phyloP scores from a whole-genome alignment of 2,797 vertebrate genomes.

The Sebastes iracundus region DNA sequence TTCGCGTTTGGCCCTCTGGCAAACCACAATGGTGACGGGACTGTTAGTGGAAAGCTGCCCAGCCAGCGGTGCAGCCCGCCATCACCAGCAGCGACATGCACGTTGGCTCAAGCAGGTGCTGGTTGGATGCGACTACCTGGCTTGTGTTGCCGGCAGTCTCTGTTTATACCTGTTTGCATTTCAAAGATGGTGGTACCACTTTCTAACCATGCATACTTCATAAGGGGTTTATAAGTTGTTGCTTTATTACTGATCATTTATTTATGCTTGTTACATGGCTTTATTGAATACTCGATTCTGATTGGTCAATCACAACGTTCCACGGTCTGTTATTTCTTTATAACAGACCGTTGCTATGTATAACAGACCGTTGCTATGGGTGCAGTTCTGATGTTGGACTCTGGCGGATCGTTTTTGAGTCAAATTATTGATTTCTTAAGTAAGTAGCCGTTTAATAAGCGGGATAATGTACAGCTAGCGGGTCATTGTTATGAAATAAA shows the following conservation, averaged over 20 bases:
- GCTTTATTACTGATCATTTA: background rate
- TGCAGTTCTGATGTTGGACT: background rate
- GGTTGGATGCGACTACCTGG: background rate
- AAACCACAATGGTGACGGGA: slow-evolving; percentile 11
- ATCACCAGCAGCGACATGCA: background rate
- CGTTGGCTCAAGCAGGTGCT: background rate
- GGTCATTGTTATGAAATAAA: no score
- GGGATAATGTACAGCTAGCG: rapidly evolving
- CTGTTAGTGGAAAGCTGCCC: slow-evolving; percentile 12
- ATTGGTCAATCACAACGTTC: background rate
- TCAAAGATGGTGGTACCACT: slow-evolving; percentile 8
- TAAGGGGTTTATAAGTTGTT: background rate
- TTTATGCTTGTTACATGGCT: background rate
- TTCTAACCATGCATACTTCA: slow-evolving; percentile 9
- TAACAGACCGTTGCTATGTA: no score
- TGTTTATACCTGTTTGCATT: background rate
- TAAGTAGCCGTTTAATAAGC: no score
- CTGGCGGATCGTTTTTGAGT: background rate
- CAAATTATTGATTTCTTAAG: background rate
- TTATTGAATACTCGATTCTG: background rate
- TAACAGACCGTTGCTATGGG: background rate
- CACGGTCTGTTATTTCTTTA: no score
- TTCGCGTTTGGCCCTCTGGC: slow-evolving; percentile 23
- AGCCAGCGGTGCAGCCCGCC: background rate
- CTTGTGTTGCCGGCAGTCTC: background rate